phyloP scores from a whole-genome alignment of 1,140 invertebrate genomes.

The Hetaerina americana region DNA sequence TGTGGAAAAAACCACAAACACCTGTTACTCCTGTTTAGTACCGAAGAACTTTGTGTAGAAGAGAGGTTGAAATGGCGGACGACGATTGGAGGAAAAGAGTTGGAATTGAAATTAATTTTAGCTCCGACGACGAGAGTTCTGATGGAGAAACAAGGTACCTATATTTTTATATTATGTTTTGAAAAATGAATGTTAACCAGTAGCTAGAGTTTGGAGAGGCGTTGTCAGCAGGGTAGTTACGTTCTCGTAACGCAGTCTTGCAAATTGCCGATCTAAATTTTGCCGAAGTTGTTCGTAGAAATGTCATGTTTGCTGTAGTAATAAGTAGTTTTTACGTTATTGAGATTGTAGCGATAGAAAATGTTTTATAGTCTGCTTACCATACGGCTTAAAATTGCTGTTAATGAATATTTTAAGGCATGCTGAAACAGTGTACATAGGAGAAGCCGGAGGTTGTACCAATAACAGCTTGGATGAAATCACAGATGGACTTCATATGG shows the following conservation, averaged over 20 bases:
- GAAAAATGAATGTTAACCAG: too few relatives aligned
- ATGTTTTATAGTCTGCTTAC: too few relatives aligned
- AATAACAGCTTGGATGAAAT: neutral
- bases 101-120: slow-evolving; percentile 19
- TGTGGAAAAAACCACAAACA: neutral
- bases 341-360: too few relatives aligned
- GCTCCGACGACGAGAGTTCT: slow-evolving; percentile 15
- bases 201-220: too few relatives aligned
- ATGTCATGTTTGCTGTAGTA: too few relatives aligned
- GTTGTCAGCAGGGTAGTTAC: too few relatives aligned
- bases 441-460: neutral
- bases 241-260: too few relatives aligned
- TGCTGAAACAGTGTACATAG: neutral
- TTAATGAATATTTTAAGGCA: neutral
- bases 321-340: too few relatives aligned
- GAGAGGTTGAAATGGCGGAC: slow-evolving; percentile 16
- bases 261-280: too few relatives aligned
- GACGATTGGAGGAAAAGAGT: slow-evolving; percentile 19
- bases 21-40: neutral
- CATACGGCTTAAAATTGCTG: neutral
- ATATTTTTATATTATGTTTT: too few relatives aligned
- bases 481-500: neutral
- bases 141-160: slow-evolving; percentile 2
- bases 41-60: neutral
- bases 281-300: too few relatives aligned